Conservation (phyloP, 2,888 invertebrate genomes). For the Dolomedes plantarius region DNA sequence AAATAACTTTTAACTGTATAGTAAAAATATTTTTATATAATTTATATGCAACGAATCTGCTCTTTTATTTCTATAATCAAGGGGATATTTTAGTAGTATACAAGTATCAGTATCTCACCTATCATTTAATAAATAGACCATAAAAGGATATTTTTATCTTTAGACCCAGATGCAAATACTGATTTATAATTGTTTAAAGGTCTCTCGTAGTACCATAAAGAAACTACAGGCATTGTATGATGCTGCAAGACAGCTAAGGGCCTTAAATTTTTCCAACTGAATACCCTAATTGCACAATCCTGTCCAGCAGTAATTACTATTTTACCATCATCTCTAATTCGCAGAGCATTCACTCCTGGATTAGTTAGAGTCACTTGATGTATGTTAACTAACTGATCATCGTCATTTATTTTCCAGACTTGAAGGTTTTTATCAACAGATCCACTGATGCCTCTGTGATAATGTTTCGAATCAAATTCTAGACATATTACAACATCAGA, state of each 20-base stretch:
- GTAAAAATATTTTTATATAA: too few relatives aligned
- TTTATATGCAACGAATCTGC: too few relatives aligned
- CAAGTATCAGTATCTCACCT: too few relatives aligned
- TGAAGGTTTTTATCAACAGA: conserved; percentile 48
- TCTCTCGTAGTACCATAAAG: conserved; percentile 55
- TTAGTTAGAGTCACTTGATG: conserved; percentile 58
- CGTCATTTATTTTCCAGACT: conserved; percentile 46
- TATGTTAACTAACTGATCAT: conserved; percentile 12
- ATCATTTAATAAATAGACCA: conserved; percentile 60
- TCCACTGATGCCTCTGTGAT: conserved; percentile 64
- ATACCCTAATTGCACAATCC: conserved; percentile 73
- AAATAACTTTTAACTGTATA: too few relatives aligned
- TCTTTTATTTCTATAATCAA: too few relatives aligned
- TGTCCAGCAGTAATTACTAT: conserved; percentile 73
- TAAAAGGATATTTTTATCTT: conserved; percentile 59
- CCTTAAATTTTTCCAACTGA: conserved; percentile 73
- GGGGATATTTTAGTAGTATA: too few relatives aligned
- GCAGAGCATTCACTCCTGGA: conserved; percentile 70
- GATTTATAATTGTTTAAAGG: conserved; percentile 36
- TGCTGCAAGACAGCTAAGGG: conserved; percentile 73
- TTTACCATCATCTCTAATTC: conserved; percentile 72
- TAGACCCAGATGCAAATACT: conserved; percentile 67
- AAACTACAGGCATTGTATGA: conserved; percentile 70
- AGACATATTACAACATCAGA: conserved; percentile 58
- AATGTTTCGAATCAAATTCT: conserved; percentile 55